Evolutionary conservation across 2,888 invertebrate species (phyloP), one percentile per base, ranked within the genome.

Genomic region (Chloroclysta siterata): DNA sequence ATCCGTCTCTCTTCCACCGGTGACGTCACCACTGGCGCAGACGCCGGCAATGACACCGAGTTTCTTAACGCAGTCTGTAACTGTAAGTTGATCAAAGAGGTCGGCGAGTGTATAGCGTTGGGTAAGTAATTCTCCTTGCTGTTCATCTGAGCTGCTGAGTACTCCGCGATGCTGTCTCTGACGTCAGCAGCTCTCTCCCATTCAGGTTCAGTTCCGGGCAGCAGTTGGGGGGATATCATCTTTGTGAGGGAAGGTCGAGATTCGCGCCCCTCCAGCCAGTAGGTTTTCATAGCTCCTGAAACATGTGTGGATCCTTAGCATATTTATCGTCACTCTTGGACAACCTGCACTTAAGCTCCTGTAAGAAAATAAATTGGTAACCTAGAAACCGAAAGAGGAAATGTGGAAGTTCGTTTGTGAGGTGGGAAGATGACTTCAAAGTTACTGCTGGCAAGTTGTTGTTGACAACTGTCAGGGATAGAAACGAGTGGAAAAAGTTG

Each of bases 211-310:
- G 85, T 84, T 2, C 90, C 87, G 0, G 89, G 89, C 61, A 81
- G 82, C 0, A 90, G 83, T 72, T 93, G 93, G 2, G 86, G 83
- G 0, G 88, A 88, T 74, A 85, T 90, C 69, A 88, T 80, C 72
- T 92, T 93, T 58, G 84, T 87, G 6, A 93, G 82, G 44, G 94
- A 94, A 4, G 94, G 92, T 29, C 97, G 93, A 46, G 94, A 94
- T 74, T 96, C 96, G 56, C 96, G 94, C 42, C 95, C 95, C 79
- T 96, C 95, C 60, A 98, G 87, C 98, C 98, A 98, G 83, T 97
- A 98, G 0, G 98, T 98, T 87, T 97, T 97, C 97, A 98, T 97
- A 58, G 94, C 93, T 53, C 96, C 96, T 96, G 82, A 46, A 77
- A 65, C 39, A 52, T 53, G 52, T 42, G 53, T 60, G 48, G 28